phyloP scores from a whole-genome alignment of 2,888 invertebrate species.

The Ceratothoa steindachneri region DNA sequence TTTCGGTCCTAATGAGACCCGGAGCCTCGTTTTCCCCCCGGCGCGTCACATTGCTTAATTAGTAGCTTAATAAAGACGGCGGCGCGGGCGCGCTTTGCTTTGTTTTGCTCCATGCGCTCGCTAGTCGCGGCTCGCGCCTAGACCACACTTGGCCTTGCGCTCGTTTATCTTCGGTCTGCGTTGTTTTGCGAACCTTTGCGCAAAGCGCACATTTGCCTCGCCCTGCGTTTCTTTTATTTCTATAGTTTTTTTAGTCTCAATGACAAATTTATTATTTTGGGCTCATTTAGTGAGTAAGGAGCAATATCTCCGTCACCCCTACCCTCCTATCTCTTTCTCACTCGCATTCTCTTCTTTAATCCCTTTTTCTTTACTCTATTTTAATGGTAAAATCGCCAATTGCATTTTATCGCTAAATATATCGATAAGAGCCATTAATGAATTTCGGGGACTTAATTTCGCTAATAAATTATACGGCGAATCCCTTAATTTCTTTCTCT shows the following conservation, averaged over 20 bases:
- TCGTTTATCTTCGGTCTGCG: too few species aligned
- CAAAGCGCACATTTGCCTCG: too few species aligned
- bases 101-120: conserved; percentile 9
- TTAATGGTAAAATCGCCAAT: not conserved
- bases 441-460: not conserved
- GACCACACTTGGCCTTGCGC: too few species aligned
- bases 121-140: not conserved
- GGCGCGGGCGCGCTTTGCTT: conserved; percentile 13
- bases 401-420: not conserved
- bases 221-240: too few species aligned
- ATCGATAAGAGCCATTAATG: not conserved
- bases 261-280: too few species aligned
- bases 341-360: not conserved
- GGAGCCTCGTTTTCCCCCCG: conserved; percentile 6
- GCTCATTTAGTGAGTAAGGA: too few species aligned
- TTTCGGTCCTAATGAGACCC: conserved; percentile 7
- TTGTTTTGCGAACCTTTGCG: too few species aligned
- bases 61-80: conserved; percentile 42
- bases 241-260: too few species aligned
- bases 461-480: not conserved
- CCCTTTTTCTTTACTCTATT: not conserved
- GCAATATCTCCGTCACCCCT: too few species aligned
- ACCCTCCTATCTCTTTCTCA: too few species aligned
- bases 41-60: conserved; percentile 36
- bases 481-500: not conserved